Base-by-base conservation (phyloP, 2,888 invertebrate species). In the Hedya salicella region DNA sequence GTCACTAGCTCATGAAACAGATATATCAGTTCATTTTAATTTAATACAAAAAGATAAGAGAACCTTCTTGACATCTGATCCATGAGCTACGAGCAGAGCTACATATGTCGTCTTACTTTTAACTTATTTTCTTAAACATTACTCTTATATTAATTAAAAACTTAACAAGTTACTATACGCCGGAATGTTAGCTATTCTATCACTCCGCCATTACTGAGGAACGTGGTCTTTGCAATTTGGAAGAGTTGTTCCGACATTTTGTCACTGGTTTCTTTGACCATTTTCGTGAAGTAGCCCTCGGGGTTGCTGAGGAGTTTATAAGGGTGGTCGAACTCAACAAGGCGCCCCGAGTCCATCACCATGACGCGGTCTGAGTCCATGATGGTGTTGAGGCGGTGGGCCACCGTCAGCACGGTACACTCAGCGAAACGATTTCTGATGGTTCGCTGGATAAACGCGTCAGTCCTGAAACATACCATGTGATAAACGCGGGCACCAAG, bases 321-420 rank as follows among this genome's bases (percentile, higher is more conserved):
- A 0, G 96, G 96, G 75, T 94, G 93, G 80, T 95, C 95, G 75
- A 94, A 96, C 86, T 96, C 96, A 63, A 94, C 95, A 64, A 96
- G 94, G 16, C 89, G 85, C 0, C 98, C 98, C 5, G 95, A 94
- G 78, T 97, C 96, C 95, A 98, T 95, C 1, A 98, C 97, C 80
- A 98, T 93, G 16, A 98, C 95, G 68, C 95, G 94, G 88, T 98
- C 97, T 0, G 97, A 97, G 86, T 98, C 98, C 95, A 98, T 98
- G 70, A 98, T 96, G 0, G 98, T 98, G 82, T 98, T 95, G 30
- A 98, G 92, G 46, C 98, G 94, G 88, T 98, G 98, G 3, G 98
- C 98, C 39, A 98, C 97, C 0, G 98, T 98, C 44, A 98, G 87
- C 8, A 98, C 97, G 0, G 98, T 97, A 84, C 97, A 98, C 17